These are phyloP conservation scores for Drosophila borealis DNA, from an alignment of 2,888 invertebrate genomes.

Conservation along the genomic window DNA sequence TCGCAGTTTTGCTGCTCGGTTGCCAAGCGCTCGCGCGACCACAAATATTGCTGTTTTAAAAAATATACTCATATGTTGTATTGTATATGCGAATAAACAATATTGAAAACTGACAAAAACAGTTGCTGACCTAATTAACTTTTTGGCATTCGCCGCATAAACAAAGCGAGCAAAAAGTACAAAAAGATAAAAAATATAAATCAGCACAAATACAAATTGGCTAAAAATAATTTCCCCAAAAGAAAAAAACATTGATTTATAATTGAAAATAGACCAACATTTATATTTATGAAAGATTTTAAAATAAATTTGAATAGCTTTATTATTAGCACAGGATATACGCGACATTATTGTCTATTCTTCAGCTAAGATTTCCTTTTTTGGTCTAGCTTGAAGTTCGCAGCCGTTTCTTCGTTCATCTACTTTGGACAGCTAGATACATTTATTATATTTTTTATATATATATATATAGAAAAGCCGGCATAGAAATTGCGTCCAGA, in stretches of 20 bases:
- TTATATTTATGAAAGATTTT: neutral
- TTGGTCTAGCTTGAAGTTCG: too few species aligned
- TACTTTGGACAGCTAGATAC: too few species aligned
- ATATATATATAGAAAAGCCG: too few species aligned
- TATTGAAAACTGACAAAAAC: conserved; percentile 77
- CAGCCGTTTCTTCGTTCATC: too few species aligned
- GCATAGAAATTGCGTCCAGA: too few species aligned
- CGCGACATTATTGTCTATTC: too few species aligned
- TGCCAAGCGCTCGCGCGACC: conserved; percentile 58
- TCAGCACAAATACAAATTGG: conserved; percentile 29
- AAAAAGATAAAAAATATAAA: conserved; percentile 27
- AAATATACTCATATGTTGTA: conserved; percentile 8
- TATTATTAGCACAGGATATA: conserved; percentile 1
- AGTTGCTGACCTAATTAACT: conserved; percentile 81
- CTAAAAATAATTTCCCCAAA: conserved; percentile 61
- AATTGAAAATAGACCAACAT: conserved; percentile 15
- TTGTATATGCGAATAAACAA: conserved; percentile 17
- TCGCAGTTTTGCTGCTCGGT: conserved; percentile 28
- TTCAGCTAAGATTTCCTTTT: neutral
- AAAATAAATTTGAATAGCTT: neutral
- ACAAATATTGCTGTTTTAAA: conserved; percentile 22
- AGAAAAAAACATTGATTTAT: conserved; percentile 10
- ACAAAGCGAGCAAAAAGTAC: conserved; percentile 38
- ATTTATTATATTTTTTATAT: too few species aligned
- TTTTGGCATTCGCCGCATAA: conserved; percentile 54